Percentiles rank a stretch among this genome's conserved stretches.
Conservation (phyloP, 1,140 invertebrate species). For the Oryzaephilus surinamensis region DNA sequence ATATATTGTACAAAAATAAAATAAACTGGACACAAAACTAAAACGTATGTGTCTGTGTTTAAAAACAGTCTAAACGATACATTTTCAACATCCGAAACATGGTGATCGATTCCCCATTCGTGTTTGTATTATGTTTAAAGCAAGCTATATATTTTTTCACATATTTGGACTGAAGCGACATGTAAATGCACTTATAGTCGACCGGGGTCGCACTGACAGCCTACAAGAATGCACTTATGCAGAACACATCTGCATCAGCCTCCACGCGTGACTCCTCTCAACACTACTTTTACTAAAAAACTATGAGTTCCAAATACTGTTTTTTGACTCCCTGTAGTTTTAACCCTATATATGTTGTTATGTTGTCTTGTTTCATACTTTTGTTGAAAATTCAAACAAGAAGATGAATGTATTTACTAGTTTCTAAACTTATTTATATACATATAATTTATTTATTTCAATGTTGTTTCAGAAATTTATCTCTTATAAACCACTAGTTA, state of each 20-base stretch:
- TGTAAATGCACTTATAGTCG: slow-evolving; percentile 33
- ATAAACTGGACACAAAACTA: not conserved
- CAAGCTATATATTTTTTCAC: slow-evolving; percentile 28
- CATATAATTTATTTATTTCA: too few relatives aligned
- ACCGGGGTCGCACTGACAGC: slow-evolving; percentile 27
- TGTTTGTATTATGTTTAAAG: slow-evolving; percentile 31
- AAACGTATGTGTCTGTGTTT: too few relatives aligned
- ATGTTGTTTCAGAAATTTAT: too few relatives aligned
- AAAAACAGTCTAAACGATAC: slow-evolving; percentile 12
- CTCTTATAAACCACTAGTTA: too few relatives aligned
- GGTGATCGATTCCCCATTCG: slow-evolving; percentile 33
- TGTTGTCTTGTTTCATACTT: too few relatives aligned
- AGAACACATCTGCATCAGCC: slow-evolving; percentile 29
- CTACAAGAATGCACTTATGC: slow-evolving; percentile 35
- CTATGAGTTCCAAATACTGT: not conserved
- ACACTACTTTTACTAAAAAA: too few relatives aligned
- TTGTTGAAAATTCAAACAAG: too few relatives aligned
- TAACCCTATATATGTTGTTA: too few relatives aligned
- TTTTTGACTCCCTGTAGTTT: too few relatives aligned
- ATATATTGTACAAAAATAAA: too few relatives aligned
- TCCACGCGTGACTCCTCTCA: slow-evolving; percentile 22
- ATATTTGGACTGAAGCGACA: slow-evolving; percentile 31
- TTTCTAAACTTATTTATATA: too few relatives aligned
- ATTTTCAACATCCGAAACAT: slow-evolving; percentile 21
- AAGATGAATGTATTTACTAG: too few relatives aligned